Conservation (phyloP, 2,113 vertebrate species). For the Zingel zingel region DNA sequence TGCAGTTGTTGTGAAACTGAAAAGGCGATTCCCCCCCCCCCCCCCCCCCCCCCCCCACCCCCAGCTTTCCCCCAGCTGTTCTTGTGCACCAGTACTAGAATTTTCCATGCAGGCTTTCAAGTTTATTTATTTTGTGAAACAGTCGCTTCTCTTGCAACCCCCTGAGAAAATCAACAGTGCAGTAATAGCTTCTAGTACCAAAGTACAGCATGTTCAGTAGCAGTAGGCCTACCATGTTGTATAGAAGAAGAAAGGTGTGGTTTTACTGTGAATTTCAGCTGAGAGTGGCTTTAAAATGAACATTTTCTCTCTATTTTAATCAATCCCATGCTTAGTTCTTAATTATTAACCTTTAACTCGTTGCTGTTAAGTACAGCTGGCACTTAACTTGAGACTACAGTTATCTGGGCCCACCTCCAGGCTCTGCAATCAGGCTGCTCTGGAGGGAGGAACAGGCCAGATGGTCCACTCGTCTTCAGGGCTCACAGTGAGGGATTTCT, state of each 20-base stretch:
- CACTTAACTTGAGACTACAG: slow-evolving; percentile 53
- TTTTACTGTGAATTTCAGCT: slow-evolving; percentile 1
- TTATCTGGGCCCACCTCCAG: slow-evolving; percentile 65
- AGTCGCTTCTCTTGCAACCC: background rate
- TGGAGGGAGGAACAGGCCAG: slow-evolving; percentile 69
- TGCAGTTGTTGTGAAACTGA: slow-evolving; percentile 35
- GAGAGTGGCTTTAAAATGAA: background rate
- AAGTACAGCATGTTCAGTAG: background rate
- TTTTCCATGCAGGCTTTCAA: slow-evolving; percentile 38
- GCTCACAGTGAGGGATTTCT: slow-evolving; percentile 50
- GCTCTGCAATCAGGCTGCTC: slow-evolving; percentile 66
- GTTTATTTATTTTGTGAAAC: slow-evolving; percentile 27
- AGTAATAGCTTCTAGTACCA: background rate
- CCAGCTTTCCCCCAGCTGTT: slow-evolving; percentile 9
- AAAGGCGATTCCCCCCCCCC: background rate
- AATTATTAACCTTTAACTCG: slow-evolving; percentile 60
- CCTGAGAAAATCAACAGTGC: slow-evolving; percentile 8
- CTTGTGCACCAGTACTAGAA: slow-evolving; percentile 32
- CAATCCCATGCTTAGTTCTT: slow-evolving; percentile 25
- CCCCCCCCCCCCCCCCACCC: no score
- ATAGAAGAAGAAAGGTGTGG: slow-evolving; percentile 30
- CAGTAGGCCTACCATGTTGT: background rate
- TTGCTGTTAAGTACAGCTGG: slow-evolving; percentile 67
- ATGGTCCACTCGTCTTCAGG: slow-evolving; percentile 75
- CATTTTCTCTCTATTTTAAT: slow-evolving; percentile 22